Evolutionary conservation across 2,888 invertebrate genomes (phyloP).

Genomic region (Deilephila porcellus): DNA sequence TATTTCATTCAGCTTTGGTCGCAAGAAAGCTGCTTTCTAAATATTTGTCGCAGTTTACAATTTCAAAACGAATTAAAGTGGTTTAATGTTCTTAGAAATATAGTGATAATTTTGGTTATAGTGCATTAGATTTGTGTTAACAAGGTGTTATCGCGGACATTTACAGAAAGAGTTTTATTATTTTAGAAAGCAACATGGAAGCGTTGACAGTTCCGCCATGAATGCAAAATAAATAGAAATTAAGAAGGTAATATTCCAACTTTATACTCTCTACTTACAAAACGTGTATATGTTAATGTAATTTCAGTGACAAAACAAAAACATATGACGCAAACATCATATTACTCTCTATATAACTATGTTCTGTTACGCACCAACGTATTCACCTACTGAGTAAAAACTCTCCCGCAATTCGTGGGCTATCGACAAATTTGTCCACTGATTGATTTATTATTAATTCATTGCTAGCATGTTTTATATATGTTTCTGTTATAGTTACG

Average conservation of each 20-base stretch:
- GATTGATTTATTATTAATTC: background rate
- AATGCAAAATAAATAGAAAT: slow-evolving; percentile 86
- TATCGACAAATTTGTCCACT: background rate
- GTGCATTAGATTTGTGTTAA: background rate
- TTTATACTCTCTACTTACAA: slow-evolving; percentile 39
- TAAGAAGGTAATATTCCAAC: slow-evolving; percentile 69
- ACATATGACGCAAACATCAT: slow-evolving; percentile 41
- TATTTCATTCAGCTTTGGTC: slow-evolving; percentile 29
- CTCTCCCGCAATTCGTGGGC: slow-evolving; percentile 51
- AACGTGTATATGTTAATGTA: slow-evolving; percentile 43
- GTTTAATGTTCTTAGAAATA: slow-evolving; percentile 38
- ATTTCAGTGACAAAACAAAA: slow-evolving; percentile 43
- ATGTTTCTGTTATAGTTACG: background rate
- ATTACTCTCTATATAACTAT: slow-evolving; percentile 34
- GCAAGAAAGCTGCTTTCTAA: slow-evolving; percentile 81
- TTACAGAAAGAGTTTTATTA: slow-evolving; percentile 27
- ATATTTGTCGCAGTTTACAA: slow-evolving; percentile 54
- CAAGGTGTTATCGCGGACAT: slow-evolving; percentile 10
- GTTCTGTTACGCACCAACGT: slow-evolving; percentile 33
- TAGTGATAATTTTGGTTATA: slow-evolving; percentile 2
- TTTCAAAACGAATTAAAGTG: slow-evolving; percentile 47
- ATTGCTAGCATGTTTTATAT: background rate
- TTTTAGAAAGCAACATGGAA: slow-evolving; percentile 85
- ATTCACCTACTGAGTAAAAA: slow-evolving; percentile 44
- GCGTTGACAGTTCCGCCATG: slow-evolving; percentile 86